phyloP scores from a whole-genome alignment of 2,113 vertebrate species.

The Ia io region DNA sequence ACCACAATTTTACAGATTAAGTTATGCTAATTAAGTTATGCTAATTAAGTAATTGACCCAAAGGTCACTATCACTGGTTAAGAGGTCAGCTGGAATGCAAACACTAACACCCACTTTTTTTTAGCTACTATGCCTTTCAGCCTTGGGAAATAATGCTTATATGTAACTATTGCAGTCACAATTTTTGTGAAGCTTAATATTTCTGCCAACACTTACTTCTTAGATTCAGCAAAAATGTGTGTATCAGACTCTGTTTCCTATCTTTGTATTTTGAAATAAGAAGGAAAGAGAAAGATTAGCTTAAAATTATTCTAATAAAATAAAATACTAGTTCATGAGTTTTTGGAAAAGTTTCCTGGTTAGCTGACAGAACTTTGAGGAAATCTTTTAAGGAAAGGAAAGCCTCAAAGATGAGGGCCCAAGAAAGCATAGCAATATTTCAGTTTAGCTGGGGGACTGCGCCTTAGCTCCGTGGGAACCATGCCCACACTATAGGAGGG shows the following conservation, averaged over 20 bases:
- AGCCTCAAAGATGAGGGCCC: neutral
- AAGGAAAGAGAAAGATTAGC: neutral
- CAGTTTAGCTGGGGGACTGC: neutral
- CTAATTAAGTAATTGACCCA: neutral
- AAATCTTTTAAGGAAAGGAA: neutral
- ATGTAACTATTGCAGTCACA: neutral
- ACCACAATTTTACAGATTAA: neutral
- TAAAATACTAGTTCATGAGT: neutral
- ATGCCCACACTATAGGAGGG: neutral
- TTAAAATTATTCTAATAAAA: neutral
- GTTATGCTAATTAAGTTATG: neutral
- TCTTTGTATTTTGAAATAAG: neutral
- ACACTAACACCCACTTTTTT: neutral
- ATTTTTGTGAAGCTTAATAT: neutral
- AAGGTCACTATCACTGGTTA: neutral
- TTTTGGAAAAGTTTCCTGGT: neutral
- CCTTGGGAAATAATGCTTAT: neutral
- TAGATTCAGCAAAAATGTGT: neutral
- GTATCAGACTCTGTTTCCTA: neutral
- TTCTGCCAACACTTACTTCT: neutral
- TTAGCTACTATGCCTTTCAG: neutral
- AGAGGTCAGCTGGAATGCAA: neutral
- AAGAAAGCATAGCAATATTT: neutral
- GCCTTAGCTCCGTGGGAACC: neutral
- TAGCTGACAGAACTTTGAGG: conserved; percentile 12